Percentiles rank a stretch among this genome's conserved stretches.
These are phyloP conservation scores for Cinclus cinclus DNA, from an alignment of 2,113 vertebrate species.

Conservation along the genomic window DNA sequence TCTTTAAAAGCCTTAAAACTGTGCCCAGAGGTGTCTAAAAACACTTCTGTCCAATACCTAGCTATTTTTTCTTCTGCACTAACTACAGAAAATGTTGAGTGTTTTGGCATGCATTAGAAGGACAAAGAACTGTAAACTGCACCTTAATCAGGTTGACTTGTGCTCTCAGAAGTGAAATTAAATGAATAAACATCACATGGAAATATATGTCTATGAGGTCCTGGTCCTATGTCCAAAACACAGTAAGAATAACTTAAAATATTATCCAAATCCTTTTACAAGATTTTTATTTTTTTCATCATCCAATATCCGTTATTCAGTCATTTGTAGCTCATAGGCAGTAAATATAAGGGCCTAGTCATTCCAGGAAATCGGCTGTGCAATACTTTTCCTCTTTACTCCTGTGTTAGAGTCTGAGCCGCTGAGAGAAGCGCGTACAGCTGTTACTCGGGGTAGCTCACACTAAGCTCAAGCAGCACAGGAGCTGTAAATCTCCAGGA, in stretches of 20 bases:
- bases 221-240: not conserved
- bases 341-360: not conserved
- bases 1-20: not conserved
- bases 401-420: not conserved
- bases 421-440: not conserved
- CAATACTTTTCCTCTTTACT: not conserved
- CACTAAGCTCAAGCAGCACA: not conserved
- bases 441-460: fast-evolving
- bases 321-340: not conserved
- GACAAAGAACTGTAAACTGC: not conserved
- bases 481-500: not conserved
- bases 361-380: not conserved
- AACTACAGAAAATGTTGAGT: not conserved
- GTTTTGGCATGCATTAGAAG: not conserved
- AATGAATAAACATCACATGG: not conserved
- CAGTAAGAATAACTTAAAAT: not conserved
- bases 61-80: not conserved
- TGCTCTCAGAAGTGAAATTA: not conserved
- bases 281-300: not conserved
- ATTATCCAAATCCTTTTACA: not conserved
- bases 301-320: not conserved
- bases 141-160: not conserved
- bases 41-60: not conserved
- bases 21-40: not conserved
- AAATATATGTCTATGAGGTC: not conserved